Base-by-base conservation (phyloP, 2,888 invertebrate genomes). In the Heliconius erato region DNA sequence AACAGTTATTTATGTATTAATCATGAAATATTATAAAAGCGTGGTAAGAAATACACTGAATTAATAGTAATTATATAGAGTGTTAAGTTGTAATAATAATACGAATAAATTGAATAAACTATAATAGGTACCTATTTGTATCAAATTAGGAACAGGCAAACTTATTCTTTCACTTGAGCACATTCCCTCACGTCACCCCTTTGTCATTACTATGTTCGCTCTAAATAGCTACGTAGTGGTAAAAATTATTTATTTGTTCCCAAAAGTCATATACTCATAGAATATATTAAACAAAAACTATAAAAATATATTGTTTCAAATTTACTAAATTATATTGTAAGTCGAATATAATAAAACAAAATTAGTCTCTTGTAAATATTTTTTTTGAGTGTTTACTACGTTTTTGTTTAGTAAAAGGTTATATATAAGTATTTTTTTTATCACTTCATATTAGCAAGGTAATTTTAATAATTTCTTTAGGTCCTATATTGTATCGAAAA, bases 401-500 rank as follows among this genome's bases (percentile, higher is more conserved):
- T 23, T 59, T 59, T 9, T n/a, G 9, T 63, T n/a, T n/a, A 63
- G 19, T 54, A 19, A 54, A 54, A 54, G 54, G 19, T 54, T 49
- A 44, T 44, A 44, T 3, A 44, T 44, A 49, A 54, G 2, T 2
- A 12, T 14, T 44, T 44, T n/a, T 44, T 44, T 44, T 44, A 3
- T 44, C 1, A 14, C 12, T 44, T 44, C 54, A 14, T 6, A 5
- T 19, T 54, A 16, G 54, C 54, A 16, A 12, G 4, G 3, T 63
- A n/a, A 63, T 63, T 63, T 63, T 23, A 63, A 63, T 63, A 63
- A 11, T 63, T 11, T 77, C n/a, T 44, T 11, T 84, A 99, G 95
- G 99, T 99, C 85, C 96, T 99, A 88, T 99, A 99, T 94, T 99
- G 99, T 86, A 99, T 99, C 88, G 98, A 98, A 86, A 99, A 99